Evolutionary conservation across 1,140 invertebrate species (phyloP), one percentile per base, ranked within the genome.

Genomic region (Zaprionus nigranus): DNA sequence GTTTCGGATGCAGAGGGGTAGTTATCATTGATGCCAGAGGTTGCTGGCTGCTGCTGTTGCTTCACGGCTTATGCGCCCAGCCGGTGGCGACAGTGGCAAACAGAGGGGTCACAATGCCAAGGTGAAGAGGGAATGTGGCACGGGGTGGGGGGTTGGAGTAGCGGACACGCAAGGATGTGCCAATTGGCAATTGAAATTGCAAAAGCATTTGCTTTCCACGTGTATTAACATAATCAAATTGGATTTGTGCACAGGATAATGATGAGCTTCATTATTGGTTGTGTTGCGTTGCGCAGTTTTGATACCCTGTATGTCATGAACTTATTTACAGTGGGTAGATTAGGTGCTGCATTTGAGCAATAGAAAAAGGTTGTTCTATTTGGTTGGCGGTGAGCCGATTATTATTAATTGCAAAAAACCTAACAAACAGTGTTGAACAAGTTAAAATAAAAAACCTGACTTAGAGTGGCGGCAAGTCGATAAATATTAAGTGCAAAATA

Each of bases 151-250:
- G 15, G 24, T 12, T 53, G 49, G 13, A n/a, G 49, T 51, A 49
- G 40, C 53, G 53, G 73, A 66, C 61, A 77, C 75, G 75, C 66
- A 71, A 71, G 73, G 73, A 75, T 75, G 73, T 75, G 84, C 77
- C 84, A 87, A 83, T 90, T 72, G 79, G 73, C 84, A 88, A 88
- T 90, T 87, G 87, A 87, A 90, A 90, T 91, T 90, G 82, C 87
- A 86, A 87, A 91, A 91, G 82, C 87, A 90, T 91, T 91, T 84
- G 83, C 85, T 88, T 88, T 90, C 81, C 88, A 87, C 88, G 88
- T 87, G 79, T 91, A 91, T 91, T 91, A 91, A 91, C 88, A 91
- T 91, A 91, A 91, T 91, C 88, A 91, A 91, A 91, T 91, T 91
- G 88, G 88, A 91, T 91, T 91, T 91, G 87, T 91, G 83, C 81